These are phyloP conservation scores for Mythimna lalbum DNA, from an alignment of 2,888 invertebrate species.

Conservation along the genomic window DNA sequence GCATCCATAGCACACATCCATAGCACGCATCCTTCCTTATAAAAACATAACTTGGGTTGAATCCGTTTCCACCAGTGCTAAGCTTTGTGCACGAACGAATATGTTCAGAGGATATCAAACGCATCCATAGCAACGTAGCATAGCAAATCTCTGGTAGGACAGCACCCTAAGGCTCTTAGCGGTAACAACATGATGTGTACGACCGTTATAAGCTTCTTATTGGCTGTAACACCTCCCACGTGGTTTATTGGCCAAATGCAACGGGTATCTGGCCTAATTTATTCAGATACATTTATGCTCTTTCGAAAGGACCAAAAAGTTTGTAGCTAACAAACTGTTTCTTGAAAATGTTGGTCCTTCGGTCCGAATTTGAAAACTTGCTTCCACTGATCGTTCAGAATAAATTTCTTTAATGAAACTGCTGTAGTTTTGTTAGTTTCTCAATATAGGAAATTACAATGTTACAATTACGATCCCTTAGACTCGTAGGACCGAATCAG, in stretches of 20 bases:
- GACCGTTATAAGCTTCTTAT: constrained; percentile 50
- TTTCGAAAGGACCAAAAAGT: neutral
- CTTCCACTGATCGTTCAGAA: neutral
- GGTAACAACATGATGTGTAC: constrained; percentile 39
- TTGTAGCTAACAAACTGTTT: neutral
- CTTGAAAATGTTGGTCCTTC: neutral
- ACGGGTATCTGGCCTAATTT: constrained; percentile 34
- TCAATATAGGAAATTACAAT: neutral
- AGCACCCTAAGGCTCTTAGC: constrained; percentile 41
- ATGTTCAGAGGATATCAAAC: no score
- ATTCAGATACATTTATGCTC: neutral
- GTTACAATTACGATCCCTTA: neutral
- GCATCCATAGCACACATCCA: no score
- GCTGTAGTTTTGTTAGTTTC: no score
- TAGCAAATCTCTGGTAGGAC: no score
- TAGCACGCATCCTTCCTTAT: no score
- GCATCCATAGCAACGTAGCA: no score
- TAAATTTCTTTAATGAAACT: neutral
- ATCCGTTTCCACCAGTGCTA: no score
- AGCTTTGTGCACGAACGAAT: no score
- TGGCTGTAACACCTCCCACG: constrained; percentile 52
- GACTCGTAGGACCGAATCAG: neutral
- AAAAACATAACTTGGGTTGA: no score
- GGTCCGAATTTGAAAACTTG: neutral
- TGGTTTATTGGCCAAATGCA: constrained; percentile 34